Base-by-base conservation (phyloP, 2,797 vertebrate genomes). In the Leptatherina wallacei region DNA sequence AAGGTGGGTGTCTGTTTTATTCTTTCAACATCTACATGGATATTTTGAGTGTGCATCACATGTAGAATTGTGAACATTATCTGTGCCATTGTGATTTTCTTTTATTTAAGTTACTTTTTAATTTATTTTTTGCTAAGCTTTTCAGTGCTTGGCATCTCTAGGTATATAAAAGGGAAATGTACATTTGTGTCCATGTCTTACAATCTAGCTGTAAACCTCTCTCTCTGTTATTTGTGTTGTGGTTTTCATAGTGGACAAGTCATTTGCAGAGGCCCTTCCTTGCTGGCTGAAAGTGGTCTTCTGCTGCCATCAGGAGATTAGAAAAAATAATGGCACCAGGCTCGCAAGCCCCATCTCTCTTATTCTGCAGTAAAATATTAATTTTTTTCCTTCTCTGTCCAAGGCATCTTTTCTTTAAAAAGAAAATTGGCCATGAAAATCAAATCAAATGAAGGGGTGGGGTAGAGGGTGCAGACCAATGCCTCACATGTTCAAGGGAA, bases 171-270 rank as follows among this genome's bases (percentile, higher is more conserved):
- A 83, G 90, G 86, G 83, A 85, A 89, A 85, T 90, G 80, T 89
- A 85, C 83, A 93, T 92, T 90, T 94, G 83, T 94, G 91, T 92
- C 91, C 87, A 83, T 92, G 91, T 92, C 84, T 91, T 88, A 81
- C 81, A 88, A 90, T 89, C 82, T 86, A 91, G 89, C 83, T 96
- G 96, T 98, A 96, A 97, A 98, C 95, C 95, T 96, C 96, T 97
- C 95, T 98, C 96, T 99, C 95, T 99, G 96, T 98, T 96, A 97
- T 99, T 96, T 99, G 97, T 99, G 97, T 93, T 99, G 97, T 97
- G 96, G 97, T 98, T 97, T 98, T 98, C 96, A 93, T 99, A 98
- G 97, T 98, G 97, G 95, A 98, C 97, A 98, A 98, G 97, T 97
- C 97, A 97, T 96, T 97, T 98, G 96, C 98, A 98, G 97, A 99